Base-by-base conservation (phyloP, 53 echinoderm and acorn worm genomes). In the Echinometra lucunter region DNA sequence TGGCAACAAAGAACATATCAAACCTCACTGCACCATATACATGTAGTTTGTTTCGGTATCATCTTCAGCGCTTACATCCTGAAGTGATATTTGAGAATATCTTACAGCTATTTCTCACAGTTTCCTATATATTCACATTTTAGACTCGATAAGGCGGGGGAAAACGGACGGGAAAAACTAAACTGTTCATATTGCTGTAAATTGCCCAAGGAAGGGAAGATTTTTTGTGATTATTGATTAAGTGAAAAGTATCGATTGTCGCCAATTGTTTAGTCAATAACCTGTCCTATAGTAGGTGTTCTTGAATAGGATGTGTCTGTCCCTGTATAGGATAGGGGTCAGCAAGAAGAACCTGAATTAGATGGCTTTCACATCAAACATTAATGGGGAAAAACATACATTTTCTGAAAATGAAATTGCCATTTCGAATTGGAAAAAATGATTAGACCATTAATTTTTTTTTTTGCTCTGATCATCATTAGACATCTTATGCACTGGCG, bases 1-100 rank as follows among this genome's bases (percentile, higher is more conserved):
- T 89, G 88, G 89, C 89, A 89, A 89, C 89, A 89, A 60, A 38
- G 89, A 38, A 89, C 89, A 89, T 89, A 89, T 85, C 81, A 12
- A 85, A 85, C 85, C 49, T 19, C 12, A 1, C 25, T 85, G 85
- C 85, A 30, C 49, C 6, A 18, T n/a, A n/a, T n/a, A n/a, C n/a
- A n/a, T n/a, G n/a, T 49, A 3, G 28, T 49, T 47, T 49, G 28
- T 28, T 53, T 85, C 49, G 30, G 11, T 0, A 49, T 49, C 30
- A 85, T 47, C 28, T 49, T 85, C 85, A 78, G 42, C 5, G 4
- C 3, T 40, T 0, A 8, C 42, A 42, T 21, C 78, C 13, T 40
- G 0, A 78, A 78, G n/a, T n/a, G n/a, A n/a, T n/a, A n/a, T 30
- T 78, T 78, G 6, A 38, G n/a, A n/a, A n/a, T n/a, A n/a, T n/a